These are phyloP conservation scores for Tenualosa ilisha DNA, from an alignment of 2,797 vertebrate species.

Conservation along the genomic window DNA sequence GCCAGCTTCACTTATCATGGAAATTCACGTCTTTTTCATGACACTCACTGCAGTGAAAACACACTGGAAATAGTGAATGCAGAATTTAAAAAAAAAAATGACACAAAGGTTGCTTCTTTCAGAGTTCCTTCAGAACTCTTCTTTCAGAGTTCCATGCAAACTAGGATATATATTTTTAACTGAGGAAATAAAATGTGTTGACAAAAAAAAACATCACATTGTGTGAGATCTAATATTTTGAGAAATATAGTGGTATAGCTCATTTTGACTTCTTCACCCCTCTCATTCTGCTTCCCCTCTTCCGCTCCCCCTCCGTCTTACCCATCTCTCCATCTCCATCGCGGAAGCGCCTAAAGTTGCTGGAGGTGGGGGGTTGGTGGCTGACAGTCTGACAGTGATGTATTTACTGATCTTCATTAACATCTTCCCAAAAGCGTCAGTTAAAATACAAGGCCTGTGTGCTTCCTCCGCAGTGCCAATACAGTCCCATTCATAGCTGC, in stretches of 20 bases:
- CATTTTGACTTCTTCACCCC: background rate
- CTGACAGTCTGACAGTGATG: constrained; percentile 73
- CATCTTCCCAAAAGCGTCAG: constrained; percentile 55
- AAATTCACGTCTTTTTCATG: background rate
- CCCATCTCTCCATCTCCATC: background rate
- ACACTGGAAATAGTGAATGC: background rate
- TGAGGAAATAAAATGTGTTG: background rate
- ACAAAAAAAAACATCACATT: background rate
- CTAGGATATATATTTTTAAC: background rate
- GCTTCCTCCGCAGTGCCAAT: constrained; percentile 44
- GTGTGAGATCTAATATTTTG: background rate
- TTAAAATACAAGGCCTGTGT: constrained; percentile 42
- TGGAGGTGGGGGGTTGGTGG: background rate
- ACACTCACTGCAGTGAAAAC: background rate
- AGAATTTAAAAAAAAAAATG: background rate
- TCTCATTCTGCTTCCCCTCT: background rate
- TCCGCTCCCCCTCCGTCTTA: background rate
- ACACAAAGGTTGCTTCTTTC: background rate
- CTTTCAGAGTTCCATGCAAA: background rate
- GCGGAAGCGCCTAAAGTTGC: background rate
- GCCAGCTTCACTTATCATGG: constrained; percentile 1
- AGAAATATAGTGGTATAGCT: background rate
- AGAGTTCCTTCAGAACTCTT: background rate
- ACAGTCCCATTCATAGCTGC: constrained; percentile 47
- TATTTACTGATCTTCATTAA: constrained; percentile 61